phyloP scores from a whole-genome alignment of 1,140 invertebrate species.

The Heliconius eleuchia region DNA sequence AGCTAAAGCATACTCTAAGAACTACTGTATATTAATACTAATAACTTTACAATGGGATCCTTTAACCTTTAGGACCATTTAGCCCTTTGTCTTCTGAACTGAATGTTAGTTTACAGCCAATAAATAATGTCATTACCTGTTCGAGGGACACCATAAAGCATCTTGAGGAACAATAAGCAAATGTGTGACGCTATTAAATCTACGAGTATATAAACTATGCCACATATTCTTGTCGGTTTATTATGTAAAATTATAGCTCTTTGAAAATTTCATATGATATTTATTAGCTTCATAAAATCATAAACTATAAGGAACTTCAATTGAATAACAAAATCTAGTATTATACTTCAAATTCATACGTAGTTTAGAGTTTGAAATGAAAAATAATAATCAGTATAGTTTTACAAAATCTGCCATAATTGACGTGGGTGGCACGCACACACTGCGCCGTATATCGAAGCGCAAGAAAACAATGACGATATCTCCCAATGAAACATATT shows the following conservation, averaged over 20 bases:
- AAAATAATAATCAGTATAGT: neutral
- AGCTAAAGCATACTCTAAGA: neutral
- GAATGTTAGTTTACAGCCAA: constrained; percentile 62
- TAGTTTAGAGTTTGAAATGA: too few species aligned
- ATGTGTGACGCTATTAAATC: constrained; percentile 66
- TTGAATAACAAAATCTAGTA: neutral
- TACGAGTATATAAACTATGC: constrained; percentile 55
- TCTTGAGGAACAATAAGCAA: constrained; percentile 71
- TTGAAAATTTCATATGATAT: neutral
- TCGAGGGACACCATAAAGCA: constrained; percentile 57
- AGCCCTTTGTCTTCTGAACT: constrained; percentile 63
- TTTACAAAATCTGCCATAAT: neutral
- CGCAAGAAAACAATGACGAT: constrained; percentile 48
- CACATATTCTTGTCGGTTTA: constrained; percentile 57
- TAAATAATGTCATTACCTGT: constrained; percentile 78
- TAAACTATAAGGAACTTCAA: neutral
- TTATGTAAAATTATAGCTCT: constrained; percentile 10
- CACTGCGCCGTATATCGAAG: constrained; percentile 29
- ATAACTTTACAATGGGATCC: constrained; percentile 34
- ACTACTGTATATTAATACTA: neutral
- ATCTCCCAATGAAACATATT: constrained; percentile 54
- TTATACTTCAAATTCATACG: too few species aligned
- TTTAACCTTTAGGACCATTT: constrained; percentile 53
- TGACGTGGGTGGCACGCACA: neutral
- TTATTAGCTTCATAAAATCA: neutral